These are phyloP conservation scores for Lycophotia porphyrea DNA, from an alignment of 2,888 invertebrate species.

Conservation along the genomic window DNA sequence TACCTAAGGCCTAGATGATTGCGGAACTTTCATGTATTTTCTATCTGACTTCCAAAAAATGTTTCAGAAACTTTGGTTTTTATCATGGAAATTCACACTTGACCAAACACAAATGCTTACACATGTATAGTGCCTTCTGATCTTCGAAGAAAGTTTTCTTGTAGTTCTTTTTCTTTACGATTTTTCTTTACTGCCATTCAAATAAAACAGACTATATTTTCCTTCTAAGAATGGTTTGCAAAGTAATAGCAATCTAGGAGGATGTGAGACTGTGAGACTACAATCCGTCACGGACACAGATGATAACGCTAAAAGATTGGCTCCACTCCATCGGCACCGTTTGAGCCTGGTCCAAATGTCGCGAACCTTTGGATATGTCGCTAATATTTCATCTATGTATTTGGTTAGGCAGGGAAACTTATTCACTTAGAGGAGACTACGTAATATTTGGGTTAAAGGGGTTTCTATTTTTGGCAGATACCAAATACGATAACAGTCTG, in stretches of 20 bases:
- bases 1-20: background rate
- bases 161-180: constrained; percentile 17
- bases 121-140: background rate
- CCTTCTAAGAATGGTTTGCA: constrained; percentile 14
- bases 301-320: constrained; percentile 58
- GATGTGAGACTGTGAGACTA: constrained; percentile 10
- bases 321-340: constrained; percentile 21
- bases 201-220: constrained; percentile 12
- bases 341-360: constrained; percentile 35
- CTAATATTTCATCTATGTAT: constrained; percentile 42
- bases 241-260: constrained; percentile 41
- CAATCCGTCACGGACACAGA: constrained; percentile 51
- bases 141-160: background rate
- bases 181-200: background rate
- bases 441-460: constrained; percentile 3
- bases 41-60: background rate
- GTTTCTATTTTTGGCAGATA: constrained; percentile 14
- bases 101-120: background rate
- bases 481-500: background rate
- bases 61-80: background rate
- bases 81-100: background rate
- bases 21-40: background rate
- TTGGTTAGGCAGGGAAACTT: constrained; percentile 10
- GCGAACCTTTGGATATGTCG: constrained; percentile 24
- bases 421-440: constrained; percentile 12